Percentiles rank a stretch among this genome's conserved stretches.
These are phyloP conservation scores for Coendou prehensilis DNA, from an alignment of 2,797 vertebrate species.

Conservation along the genomic window DNA sequence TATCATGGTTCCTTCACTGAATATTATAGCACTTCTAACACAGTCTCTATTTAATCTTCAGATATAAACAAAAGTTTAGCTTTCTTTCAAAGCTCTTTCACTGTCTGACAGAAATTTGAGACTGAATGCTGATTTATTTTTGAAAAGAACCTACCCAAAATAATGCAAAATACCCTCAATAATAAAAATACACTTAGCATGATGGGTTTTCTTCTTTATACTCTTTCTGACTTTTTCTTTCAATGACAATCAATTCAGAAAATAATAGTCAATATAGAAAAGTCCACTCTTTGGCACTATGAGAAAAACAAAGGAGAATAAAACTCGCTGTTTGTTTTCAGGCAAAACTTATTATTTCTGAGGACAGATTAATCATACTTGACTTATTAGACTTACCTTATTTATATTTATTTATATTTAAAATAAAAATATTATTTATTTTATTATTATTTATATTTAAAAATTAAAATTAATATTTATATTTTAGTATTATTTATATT, in stretches of 20 bases:
- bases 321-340: neutral
- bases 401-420: neutral
- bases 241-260: slow-evolving; percentile 33
- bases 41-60: slow-evolving; percentile 87
- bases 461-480: neutral
- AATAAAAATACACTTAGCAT: slow-evolving; percentile 70
- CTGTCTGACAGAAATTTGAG: slow-evolving; percentile 84
- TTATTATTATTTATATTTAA: neutral
- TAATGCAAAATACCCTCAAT: slow-evolving; percentile 83
- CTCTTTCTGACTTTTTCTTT: slow-evolving; percentile 46
- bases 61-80: slow-evolving; percentile 88
- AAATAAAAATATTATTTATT: neutral
- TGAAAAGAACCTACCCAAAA: slow-evolving; percentile 83
- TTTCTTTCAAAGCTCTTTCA: slow-evolving; percentile 76
- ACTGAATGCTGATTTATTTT: slow-evolving; percentile 86
- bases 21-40: slow-evolving; percentile 89
- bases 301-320: neutral
- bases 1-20: slow-evolving; percentile 83
- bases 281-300: neutral
- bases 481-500: neutral
- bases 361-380: neutral
- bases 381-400: neutral
- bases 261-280: slow-evolving; percentile 27
- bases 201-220: fast-evolving
- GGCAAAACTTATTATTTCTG: neutral